Evolutionary conservation across 2,888 invertebrate genomes (phyloP).

Genomic region (Pyrochroa serraticornis): DNA sequence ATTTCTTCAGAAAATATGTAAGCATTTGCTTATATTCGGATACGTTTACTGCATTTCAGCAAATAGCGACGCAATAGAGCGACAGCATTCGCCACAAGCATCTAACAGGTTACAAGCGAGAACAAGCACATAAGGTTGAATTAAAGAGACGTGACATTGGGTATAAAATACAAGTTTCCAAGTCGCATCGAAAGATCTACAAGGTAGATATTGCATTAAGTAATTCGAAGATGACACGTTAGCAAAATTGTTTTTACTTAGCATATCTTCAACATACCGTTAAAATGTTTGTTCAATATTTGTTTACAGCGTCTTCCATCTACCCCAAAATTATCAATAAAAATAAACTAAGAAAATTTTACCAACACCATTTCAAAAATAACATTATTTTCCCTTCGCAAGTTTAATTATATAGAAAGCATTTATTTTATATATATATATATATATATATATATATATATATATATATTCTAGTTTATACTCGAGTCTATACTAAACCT

Average conservation of each 20-base stretch:
- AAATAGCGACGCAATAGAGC: slow-evolving; percentile 9
- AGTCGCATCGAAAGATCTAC: slow-evolving; percentile 20
- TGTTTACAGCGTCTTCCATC: slow-evolving; percentile 10
- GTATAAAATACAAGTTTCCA: slow-evolving; percentile 26
- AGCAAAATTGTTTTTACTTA: slow-evolving; percentile 24
- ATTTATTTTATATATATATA: too few species aligned
- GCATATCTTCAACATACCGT: slow-evolving; percentile 14
- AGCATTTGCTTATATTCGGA: slow-evolving; percentile 19
- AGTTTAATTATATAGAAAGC: slow-evolving; percentile 12
- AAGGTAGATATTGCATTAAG: slow-evolving; percentile 18
- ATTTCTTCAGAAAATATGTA: slow-evolving; percentile 20
- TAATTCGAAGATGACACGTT: slow-evolving; percentile 24
- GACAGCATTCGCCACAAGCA: slow-evolving; percentile 14
- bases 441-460: too few species aligned
- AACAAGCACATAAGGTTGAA: slow-evolving; percentile 23
- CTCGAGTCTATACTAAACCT: not conserved
- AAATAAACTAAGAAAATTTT: slow-evolving; percentile 14
- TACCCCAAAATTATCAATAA: slow-evolving; percentile 6
- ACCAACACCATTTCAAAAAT: slow-evolving; percentile 2
- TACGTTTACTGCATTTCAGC: slow-evolving; percentile 25
- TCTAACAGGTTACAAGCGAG: slow-evolving; percentile 18
- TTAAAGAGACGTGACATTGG: slow-evolving; percentile 23
- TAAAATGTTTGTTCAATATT: slow-evolving; percentile 14
- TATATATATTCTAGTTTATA: slow-evolving; percentile 5
- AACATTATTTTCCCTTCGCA: slow-evolving; percentile 9